Evolutionary conservation across 2,797 vertebrate species (phyloP), one percentile per base, ranked within the genome.

Genomic region (Neosilurus mollespiculum): DNA sequence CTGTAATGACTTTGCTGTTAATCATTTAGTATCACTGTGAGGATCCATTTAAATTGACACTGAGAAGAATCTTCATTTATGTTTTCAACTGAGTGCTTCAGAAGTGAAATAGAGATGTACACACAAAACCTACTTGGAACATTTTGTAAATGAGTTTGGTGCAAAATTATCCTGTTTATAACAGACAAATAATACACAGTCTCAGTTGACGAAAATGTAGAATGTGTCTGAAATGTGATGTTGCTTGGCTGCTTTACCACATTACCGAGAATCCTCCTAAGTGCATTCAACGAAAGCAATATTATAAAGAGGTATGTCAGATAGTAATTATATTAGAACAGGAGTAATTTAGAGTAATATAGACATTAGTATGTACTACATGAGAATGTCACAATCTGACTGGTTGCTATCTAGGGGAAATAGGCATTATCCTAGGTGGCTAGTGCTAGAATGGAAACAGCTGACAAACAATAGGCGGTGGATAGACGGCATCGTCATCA

Each of bases 211-310:
- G 71, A 62, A 58, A 62, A 61, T 61, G 43, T 43, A 2, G 37
- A 43, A 6, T 43, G 14, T 4, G 0, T 76, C 20, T 43, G 14
- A 2, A 24, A 79, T 82, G 54, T 34, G 62, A 18, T 78, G 49
- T 58, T 18, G 54, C 24, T 58, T 73, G 71, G 53, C 53, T 58
- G 26, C 26, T 75, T 75, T 30, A 58, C 22, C 58, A 26, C 51
- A 16, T 24, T 56, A 24, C 54, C 54, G 58, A 75, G 53, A 75
- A 34, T 56, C 16, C 53, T 75, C 72, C 73, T 56, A 83, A 24
- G 16, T 81, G 81, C 81, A 83, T 86, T 64, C 59, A 71, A 85
- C 43, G 10, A 18, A 26, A 84, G 78, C n/a, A 73, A 78, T 65
- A 62, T 7, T 64, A 79, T 54, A 69, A 69, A 70, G 24, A 64